Evolutionary conservation across 2,113 vertebrate genomes (phyloP).

Genomic region (Aegithalos caudatus): DNA sequence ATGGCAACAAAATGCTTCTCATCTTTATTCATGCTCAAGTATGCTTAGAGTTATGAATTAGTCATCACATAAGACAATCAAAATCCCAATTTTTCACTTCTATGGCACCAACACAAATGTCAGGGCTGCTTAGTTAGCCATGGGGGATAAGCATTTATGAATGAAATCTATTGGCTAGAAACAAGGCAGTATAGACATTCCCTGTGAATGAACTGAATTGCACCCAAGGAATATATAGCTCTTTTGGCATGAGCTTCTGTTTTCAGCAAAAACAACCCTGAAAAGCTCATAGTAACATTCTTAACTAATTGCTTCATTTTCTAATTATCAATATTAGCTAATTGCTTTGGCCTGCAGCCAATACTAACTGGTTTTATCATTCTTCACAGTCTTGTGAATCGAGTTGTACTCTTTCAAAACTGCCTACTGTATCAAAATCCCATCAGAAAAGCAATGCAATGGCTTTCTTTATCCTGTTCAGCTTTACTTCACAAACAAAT

Average conservation of each 20-base stretch:
- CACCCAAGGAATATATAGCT: neutral
- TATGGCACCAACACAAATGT: neutral
- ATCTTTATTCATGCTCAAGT: neutral
- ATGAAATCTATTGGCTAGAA: neutral
- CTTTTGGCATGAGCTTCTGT: neutral
- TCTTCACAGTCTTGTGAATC: neutral
- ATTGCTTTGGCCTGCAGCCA: neutral
- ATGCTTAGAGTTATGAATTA: neutral
- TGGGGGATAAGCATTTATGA: neutral
- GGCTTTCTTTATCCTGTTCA: neutral
- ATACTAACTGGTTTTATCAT: neutral
- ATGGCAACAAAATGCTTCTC: neutral
- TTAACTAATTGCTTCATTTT: neutral
- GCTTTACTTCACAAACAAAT: neutral
- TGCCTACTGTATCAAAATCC: neutral
- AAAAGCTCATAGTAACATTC: neutral
- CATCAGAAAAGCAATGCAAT: neutral
- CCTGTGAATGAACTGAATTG: neutral
- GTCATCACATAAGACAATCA: neutral
- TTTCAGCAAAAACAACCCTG: neutral
- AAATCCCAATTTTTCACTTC: neutral
- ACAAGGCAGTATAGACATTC: neutral
- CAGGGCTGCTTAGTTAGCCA: neutral
- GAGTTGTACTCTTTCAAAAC: neutral
- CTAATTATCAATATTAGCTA: conserved; percentile 14